A percentile compares a stretch with the other conserved stretches of the same genome.
These are phyloP conservation scores for Anorthoa munda DNA, from an alignment of 2,888 invertebrate species.

Conservation along the genomic window DNA sequence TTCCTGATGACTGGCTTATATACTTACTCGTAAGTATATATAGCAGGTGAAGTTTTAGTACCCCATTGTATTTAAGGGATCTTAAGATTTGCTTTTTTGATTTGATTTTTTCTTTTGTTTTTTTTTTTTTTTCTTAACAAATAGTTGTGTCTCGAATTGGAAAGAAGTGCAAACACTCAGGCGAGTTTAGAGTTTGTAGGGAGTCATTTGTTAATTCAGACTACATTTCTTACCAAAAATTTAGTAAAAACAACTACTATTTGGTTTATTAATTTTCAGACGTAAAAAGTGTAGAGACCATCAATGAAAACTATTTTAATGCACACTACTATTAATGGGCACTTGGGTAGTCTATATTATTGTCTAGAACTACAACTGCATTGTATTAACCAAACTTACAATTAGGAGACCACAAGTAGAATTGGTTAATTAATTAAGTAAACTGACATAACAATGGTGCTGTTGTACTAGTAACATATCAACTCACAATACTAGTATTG, in stretches of 20 bases:
- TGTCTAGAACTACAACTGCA: background rate
- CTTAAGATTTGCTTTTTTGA: no score
- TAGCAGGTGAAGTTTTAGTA: background rate
- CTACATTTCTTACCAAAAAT: no score
- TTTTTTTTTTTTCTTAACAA: no score
- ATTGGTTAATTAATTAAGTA: slow-evolving; percentile 2
- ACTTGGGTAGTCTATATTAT: background rate
- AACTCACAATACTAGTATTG: background rate
- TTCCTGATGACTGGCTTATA: slow-evolving; percentile 2
- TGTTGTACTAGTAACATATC: background rate
- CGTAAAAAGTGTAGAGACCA: background rate
- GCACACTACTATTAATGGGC: background rate
- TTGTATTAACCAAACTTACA: slow-evolving; percentile 1
- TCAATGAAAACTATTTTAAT: background rate
- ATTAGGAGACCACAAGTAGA: slow-evolving; percentile 10
- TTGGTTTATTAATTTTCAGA: no score
- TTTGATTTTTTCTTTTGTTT: no score
- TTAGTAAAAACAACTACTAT: no score
- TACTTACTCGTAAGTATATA: background rate
- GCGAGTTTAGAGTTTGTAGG: no score
- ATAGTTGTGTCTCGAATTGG: no score
- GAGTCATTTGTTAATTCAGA: no score
- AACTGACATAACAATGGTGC: background rate
- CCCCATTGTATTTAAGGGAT: background rate
- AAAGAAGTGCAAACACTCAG: no score